Conservation (phyloP, 1,140 invertebrate genomes). For the Colletes gigas region DNA sequence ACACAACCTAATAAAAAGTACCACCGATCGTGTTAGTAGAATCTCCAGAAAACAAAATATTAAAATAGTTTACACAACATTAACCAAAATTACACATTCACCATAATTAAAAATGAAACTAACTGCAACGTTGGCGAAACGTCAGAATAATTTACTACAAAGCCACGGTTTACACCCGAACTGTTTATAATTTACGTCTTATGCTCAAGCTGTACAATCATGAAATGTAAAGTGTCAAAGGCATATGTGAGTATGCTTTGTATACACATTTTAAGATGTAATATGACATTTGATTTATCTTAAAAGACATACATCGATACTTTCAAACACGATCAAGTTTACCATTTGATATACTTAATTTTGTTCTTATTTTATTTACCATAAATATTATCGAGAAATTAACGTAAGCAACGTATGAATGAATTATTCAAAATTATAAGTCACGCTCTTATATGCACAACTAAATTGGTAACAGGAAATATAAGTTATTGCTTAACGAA, state of each 20-base stretch:
- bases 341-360: not conserved
- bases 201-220: constrained; percentile 57
- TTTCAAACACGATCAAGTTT: not conserved
- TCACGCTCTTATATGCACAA: not conserved
- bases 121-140: too few species aligned
- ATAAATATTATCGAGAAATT: not conserved
- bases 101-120: too few species aligned
- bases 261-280: constrained; percentile 1
- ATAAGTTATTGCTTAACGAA: not conserved
- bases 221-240: constrained; percentile 33
- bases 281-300: not conserved
- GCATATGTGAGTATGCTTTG: constrained; percentile 24
- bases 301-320: not conserved
- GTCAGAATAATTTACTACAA: too few species aligned
- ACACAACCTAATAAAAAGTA: too few species aligned
- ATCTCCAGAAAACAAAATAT: too few species aligned
- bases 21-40: too few species aligned
- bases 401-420: not conserved
- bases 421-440: not conserved
- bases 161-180: too few species aligned
- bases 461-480: not conserved
- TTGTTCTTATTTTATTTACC: not conserved
- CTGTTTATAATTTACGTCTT: constrained; percentile 32
- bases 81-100: too few species aligned
- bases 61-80: too few species aligned